Evolutionary conservation across 2,113 vertebrate genomes (phyloP), one percentile per base, ranked within the genome.

Genomic region (Arizona elegans): DNA sequence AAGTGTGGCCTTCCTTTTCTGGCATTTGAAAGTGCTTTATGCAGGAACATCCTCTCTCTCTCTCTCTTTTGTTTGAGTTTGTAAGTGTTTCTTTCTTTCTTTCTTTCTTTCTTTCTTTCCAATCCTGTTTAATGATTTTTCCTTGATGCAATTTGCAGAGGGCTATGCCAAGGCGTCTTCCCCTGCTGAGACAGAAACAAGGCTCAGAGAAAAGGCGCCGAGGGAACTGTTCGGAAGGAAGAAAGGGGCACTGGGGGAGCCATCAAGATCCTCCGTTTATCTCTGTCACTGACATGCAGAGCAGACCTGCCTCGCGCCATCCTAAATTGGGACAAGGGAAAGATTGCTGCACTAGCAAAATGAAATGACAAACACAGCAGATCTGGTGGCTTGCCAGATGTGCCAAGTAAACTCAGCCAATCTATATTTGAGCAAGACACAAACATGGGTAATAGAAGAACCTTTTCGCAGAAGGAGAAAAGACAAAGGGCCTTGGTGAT

Each of bases 31-130:
- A 56, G 81, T 19, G 3, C 62, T 94, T 94, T 86, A 21, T 95
- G 87, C 15, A 65, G 91, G 92, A 96, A 96, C 93, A 95, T 94
- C 3, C 75, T 90, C 26, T 93, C 92, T 53, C 58, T 53, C 58
- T n/a, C 65, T 17, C 94, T 94, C 95, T 95, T 96, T 97, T 96
- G 92, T 96, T 94, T 70, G 56, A 96, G 96, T 95, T 94, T 92
- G 29, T 94, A 96, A 97, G 62, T 94, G 92, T 95, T 47, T 47
- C 43, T 43, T 47, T 47, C 43, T 95, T 47, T 47, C 43, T 43
- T 47, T 47, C 43, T 47, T 86, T 88, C 92, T 97, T 96, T 88
- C 90, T 96, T 95, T 92, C 94, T 96, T 97, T 96, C 96, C 95
- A 96, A 97, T 97, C 96, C 96, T 93, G 55, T 89, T 91, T 91